Evolutionary conservation across 1,140 invertebrate species (phyloP).

Genomic region (Aphaenogaster ashmeadi): DNA sequence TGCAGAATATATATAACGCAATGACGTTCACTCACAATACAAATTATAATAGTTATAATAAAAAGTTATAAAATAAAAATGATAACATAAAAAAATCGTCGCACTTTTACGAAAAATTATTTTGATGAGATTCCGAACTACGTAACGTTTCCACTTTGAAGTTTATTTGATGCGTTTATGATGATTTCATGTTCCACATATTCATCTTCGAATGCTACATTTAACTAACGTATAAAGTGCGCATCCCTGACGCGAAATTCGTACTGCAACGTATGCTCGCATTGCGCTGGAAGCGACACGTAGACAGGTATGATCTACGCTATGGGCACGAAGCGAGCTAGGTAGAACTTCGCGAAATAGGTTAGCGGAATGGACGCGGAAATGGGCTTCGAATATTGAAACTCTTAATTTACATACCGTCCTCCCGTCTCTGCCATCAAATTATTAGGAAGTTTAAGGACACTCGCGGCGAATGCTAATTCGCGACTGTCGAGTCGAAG

Average conservation of each 20-base stretch:
- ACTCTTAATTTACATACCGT: slow-evolving; percentile 65
- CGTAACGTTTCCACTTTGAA: background rate
- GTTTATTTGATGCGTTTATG: slow-evolving; percentile 2
- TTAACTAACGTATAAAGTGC: slow-evolving; percentile 45
- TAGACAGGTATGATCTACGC: slow-evolving; percentile 46
- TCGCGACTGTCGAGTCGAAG: slow-evolving; percentile 57
- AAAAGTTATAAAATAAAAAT: background rate
- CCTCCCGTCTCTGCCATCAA: slow-evolving; percentile 53
- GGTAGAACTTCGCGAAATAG: slow-evolving; percentile 53
- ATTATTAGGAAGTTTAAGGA: slow-evolving; percentile 70
- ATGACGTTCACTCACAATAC: background rate
- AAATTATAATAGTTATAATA: background rate
- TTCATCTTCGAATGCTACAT: slow-evolving; percentile 45
- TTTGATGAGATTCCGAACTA: background rate
- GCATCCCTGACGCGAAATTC: slow-evolving; percentile 26
- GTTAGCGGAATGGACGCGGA: slow-evolving; percentile 59
- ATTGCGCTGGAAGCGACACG: slow-evolving; percentile 34
- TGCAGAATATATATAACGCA: slow-evolving; percentile 53
- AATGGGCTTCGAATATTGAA: slow-evolving; percentile 66
- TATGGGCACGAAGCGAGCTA: slow-evolving; percentile 25
- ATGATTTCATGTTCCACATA: slow-evolving; percentile 13
- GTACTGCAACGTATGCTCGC: background rate
- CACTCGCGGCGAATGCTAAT: slow-evolving; percentile 67
- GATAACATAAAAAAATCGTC: background rate
- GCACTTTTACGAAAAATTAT: background rate